Conservation (phyloP, 2,797 vertebrate genomes). For the Xenops minutus region DNA sequence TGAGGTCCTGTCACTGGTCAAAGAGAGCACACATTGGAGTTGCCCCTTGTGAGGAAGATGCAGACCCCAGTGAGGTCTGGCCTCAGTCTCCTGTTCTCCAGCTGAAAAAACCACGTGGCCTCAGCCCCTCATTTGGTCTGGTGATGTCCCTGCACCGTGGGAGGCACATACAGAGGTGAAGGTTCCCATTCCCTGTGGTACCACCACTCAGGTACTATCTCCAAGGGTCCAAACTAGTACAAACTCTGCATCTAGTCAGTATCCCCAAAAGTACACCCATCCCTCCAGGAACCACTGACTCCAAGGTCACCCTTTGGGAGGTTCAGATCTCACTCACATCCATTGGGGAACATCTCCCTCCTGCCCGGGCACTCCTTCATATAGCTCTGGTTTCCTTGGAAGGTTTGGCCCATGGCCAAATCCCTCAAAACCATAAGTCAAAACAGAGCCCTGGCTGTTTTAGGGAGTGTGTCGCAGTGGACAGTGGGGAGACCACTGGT, state of each 20-base stretch:
- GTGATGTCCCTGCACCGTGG: not conserved
- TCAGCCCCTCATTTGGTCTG: not conserved
- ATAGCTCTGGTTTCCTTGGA: not conserved
- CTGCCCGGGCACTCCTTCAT: rapidly evolving
- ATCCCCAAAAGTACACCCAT: not conserved
- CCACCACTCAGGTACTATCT: rapidly evolving
- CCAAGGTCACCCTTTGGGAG: not conserved
- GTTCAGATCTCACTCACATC: not conserved
- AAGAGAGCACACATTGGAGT: rapidly evolving
- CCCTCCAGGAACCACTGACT: not conserved
- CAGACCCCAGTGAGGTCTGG: not conserved
- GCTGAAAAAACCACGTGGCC: not conserved
- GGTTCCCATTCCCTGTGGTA: not conserved
- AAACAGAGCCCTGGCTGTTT: not conserved
- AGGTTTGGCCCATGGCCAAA: not conserved
- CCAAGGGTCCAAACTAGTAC: not conserved
- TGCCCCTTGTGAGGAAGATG: not conserved
- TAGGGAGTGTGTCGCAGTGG: rapidly evolving
- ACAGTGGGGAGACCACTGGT: rapidly evolving
- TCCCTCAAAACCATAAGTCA: not conserved
- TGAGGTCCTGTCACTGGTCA: not conserved
- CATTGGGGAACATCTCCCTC: not conserved
- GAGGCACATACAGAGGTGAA: not conserved
- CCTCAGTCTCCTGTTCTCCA: not conserved
- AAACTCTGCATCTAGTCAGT: not conserved